Conservation (phyloP, 2,888 invertebrate genomes). For the Exephanes ischioxanthus region DNA sequence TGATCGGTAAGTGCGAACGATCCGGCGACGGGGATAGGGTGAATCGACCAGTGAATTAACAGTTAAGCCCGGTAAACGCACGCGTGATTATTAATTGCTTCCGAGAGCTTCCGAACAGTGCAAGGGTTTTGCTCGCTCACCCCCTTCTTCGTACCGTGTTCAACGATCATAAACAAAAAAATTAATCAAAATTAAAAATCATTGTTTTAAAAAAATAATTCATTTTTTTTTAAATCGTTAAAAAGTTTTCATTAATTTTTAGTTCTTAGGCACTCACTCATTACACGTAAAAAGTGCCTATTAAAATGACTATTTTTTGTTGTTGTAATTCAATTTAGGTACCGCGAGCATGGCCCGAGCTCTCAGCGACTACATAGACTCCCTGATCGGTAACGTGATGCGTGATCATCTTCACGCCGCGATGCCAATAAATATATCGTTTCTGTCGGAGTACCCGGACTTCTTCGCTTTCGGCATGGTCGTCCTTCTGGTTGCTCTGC, state of each 20-base stretch:
- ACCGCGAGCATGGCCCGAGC: conserved; percentile 92
- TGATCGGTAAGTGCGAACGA: conserved; percentile 87
- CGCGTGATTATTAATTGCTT: too few species aligned
- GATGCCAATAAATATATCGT: conserved; percentile 88
- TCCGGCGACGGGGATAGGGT: conserved; percentile 15
- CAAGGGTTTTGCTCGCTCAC: too few species aligned
- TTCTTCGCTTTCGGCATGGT: conserved; percentile 90
- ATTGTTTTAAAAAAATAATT: too few species aligned
- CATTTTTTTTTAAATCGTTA: too few species aligned
- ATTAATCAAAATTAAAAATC: not conserved
- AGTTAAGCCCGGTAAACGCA: too few species aligned
- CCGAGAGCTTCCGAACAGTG: too few species aligned
- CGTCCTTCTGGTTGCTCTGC: conserved; percentile 87
- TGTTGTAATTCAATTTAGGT: conserved; percentile 85
- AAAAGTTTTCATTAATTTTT: not conserved
- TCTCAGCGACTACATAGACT: conserved; percentile 90
- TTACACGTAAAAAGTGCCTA: too few species aligned
- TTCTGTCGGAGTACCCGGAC: conserved; percentile 90
- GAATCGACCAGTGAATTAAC: too few species aligned
- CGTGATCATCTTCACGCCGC: conserved; percentile 85
- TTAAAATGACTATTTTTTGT: not conserved
- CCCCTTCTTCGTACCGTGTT: too few species aligned
- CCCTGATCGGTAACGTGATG: conserved; percentile 88
- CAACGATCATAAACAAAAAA: too few species aligned
- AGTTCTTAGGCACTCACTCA: not conserved